Base-by-base conservation (phyloP, 2,113 vertebrate species). In the Festucalex cinctus region DNA sequence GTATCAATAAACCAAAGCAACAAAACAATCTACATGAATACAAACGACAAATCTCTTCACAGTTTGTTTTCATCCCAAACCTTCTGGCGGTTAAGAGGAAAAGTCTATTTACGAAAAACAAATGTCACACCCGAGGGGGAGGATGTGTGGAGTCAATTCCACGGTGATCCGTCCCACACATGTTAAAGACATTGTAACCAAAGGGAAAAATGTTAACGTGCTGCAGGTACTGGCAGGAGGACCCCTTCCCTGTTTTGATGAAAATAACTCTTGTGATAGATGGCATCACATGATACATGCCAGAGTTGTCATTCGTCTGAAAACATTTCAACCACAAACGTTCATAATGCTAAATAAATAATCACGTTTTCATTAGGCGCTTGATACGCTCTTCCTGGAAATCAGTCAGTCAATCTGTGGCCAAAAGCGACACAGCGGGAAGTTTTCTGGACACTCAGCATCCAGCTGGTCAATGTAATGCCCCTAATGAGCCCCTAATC, bases 381-480 rank as follows among this genome's bases (percentile, higher is more conserved):
- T 41, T 41, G 9, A 19, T 6, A 5, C 44, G 16, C 39, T 12
- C 39, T 41, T 46, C 44, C 6, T 46, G 44, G 6, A 20, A 46
- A 46, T 46, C 44, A 46, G 28, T 32, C 28, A 32, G 28, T 32
- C 48, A n/a, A 49, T 9, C 19, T 6, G 51, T 14, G 12, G 9
- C 51, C n/a, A 6, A 54, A 54, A 54, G n/a, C n/a, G 20, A 51
- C 48, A 51, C 48, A 51, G n/a, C n/a, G n/a, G 48, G 22, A 54
- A 54, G 9, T 26, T 54, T 54, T 54, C 22, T 54, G 51, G 51
- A 26, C 51, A 54, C 22, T 54, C 51, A 5, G 22, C 39, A 60
- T 43, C 71, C 24, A 71, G 20, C 65, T 65, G 61, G 60, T 37
- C 13, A 22, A 12, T 3, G 53, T 60, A 57, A 71, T 69, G 65